Conservation (phyloP, 1,140 invertebrate species). For the Oncopodura yosiiana region DNA sequence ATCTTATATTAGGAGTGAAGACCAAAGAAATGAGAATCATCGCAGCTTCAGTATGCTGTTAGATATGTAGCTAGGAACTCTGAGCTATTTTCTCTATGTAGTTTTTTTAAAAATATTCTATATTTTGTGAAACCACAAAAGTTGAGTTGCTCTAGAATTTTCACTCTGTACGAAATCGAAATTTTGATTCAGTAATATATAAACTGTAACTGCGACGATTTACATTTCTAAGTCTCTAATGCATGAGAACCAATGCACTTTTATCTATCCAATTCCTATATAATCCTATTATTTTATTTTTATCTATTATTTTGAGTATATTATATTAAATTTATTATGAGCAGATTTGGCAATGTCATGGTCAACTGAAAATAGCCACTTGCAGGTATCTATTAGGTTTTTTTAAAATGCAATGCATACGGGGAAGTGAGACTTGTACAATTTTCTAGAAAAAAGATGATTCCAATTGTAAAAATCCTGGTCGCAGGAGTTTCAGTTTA, state of each 20-base stretch:
- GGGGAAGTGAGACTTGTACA: too few relatives aligned
- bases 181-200: background rate
- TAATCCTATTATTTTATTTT: background rate
- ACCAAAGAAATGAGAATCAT: too few relatives aligned
- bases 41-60: too few relatives aligned
- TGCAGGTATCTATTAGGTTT: too few relatives aligned
- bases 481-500: too few relatives aligned
- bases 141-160: too few relatives aligned
- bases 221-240: background rate
- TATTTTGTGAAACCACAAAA: background rate
- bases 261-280: background rate
- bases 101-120: background rate
- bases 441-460: too few relatives aligned
- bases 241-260: background rate
- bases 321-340: constrained; percentile 9
- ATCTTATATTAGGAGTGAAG: background rate
- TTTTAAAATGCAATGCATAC: too few relatives aligned
- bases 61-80: too few relatives aligned
- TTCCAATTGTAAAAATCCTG: too few relatives aligned
- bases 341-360: constrained; percentile 97
- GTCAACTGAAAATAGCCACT: constrained; percentile 86
- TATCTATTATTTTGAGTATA: background rate
- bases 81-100: too few relatives aligned
- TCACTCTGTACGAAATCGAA: background rate
- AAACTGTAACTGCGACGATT: background rate